These are phyloP conservation scores for Balaeniceps rex DNA, from an alignment of 2,113 vertebrate genomes.

Conservation along the genomic window DNA sequence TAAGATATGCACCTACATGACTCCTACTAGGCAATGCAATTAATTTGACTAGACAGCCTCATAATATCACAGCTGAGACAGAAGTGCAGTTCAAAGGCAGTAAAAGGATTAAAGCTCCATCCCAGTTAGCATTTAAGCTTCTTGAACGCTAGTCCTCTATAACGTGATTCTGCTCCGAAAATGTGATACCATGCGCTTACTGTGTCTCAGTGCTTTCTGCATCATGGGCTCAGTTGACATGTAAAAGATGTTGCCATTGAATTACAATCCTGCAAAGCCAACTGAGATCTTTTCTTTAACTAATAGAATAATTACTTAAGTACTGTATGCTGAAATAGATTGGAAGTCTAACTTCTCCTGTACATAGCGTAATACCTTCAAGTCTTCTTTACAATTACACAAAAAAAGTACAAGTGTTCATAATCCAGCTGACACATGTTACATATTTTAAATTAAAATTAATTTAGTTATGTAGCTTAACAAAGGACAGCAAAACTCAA, in stretches of 20 bases:
- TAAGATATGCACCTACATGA: constrained; percentile 39
- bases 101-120: constrained; percentile 56
- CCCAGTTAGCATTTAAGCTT: neutral
- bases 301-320: neutral
- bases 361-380: neutral
- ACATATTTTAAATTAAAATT: neutral
- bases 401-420: neutral
- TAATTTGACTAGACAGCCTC: constrained; percentile 59
- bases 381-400: neutral
- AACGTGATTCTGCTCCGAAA: neutral
- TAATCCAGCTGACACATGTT: neutral
- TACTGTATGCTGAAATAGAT: neutral
- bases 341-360: neutral
- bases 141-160: neutral
- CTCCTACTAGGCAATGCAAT: constrained; percentile 28
- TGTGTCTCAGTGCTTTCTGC: neutral
- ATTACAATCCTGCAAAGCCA: neutral
- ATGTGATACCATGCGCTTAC: neutral
- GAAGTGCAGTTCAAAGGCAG: constrained; percentile 16
- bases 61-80: constrained; percentile 38
- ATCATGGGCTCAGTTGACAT: neutral
- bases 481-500: neutral
- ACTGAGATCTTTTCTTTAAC: neutral
- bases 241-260: neutral
- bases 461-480: neutral